Base-by-base conservation (phyloP, 2,797 vertebrate species). In the Triplophysa bombifrons region DNA sequence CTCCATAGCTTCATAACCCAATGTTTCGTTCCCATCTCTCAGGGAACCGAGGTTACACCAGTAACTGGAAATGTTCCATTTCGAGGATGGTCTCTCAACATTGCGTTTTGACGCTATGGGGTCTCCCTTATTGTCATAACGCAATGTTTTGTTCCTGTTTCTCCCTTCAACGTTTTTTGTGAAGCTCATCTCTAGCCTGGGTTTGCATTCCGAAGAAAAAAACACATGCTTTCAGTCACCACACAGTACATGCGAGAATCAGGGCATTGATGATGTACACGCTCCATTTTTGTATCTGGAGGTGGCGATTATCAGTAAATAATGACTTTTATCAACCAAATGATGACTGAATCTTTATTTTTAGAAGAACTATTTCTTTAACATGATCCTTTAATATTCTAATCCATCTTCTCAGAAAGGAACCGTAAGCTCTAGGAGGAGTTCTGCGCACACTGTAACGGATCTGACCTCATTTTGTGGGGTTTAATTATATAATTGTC, bases 401-500 rank as follows among this genome's bases (percentile, higher is more conserved):
- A 73, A 16, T 68, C 72, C 46, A 1, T 81, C 30, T 27, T 34
- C 20, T 50, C 60, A 58, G 61, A 67, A 51, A 13, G 25, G 22
- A 58, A 58, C 12, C 27, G 13, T 71, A 69, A 69, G 72, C 72
- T 63, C 53, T 51, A 3, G 60, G 48, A 72, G 78, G 63, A 70
- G 65, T 76, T 83, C 30, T 78, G 70, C 8, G 22, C 68, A 65
- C 58, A 73, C 25, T 27, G 60, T 76, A 77, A 78, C 44, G 48
- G 72, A 71, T 78, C 71, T 83, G 83, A 81, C 83, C 85, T 84
- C 78, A 81, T 83, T 86, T 55, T 68, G 20, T 16, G 73, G 68
- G 44, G 71, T 55, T 79, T 86, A 83, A 84, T 84, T 86, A 81
- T 83, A 80, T 81, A 25, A 81, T 76, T 84, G 55, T 81, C 83